Conservation (phyloP, 2,888 invertebrate species). For the Drosophila meridionalis region DNA sequence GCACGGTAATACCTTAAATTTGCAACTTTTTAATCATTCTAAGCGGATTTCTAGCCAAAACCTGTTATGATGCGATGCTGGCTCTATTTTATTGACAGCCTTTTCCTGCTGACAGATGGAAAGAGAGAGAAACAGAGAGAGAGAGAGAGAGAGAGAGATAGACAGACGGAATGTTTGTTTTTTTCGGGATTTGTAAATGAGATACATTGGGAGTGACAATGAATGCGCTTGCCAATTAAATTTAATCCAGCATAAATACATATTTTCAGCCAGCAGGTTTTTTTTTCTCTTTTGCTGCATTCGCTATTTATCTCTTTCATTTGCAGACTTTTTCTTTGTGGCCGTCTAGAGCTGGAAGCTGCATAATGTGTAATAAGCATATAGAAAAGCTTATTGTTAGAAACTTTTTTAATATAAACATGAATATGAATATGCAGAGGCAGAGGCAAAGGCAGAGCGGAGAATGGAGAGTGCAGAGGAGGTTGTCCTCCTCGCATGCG, state of each 20-base stretch:
- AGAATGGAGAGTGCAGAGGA: background rate
- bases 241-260: slow-evolving; percentile 40
- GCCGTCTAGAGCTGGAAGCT: slow-evolving; percentile 29
- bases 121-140: background rate
- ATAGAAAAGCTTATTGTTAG: slow-evolving; percentile 73
- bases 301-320: slow-evolving; percentile 38
- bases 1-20: slow-evolving; percentile 74
- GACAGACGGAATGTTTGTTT: slow-evolving; percentile 27
- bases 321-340: slow-evolving; percentile 36
- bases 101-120: slow-evolving; percentile 9
- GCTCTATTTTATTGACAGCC: slow-evolving; percentile 23
- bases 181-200: slow-evolving; percentile 46
- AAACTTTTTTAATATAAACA: slow-evolving; percentile 80
- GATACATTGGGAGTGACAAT: slow-evolving; percentile 43
- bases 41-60: slow-evolving; percentile 73
- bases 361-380: slow-evolving; percentile 68
- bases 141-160: background rate
- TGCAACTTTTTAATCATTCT: slow-evolving; percentile 81
- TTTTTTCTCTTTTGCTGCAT: background rate
- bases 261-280: slow-evolving; percentile 15
- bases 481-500: slow-evolving; percentile 18
- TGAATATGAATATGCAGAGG: slow-evolving; percentile 52
- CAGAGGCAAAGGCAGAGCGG: background rate
- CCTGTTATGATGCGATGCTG: slow-evolving; percentile 61
- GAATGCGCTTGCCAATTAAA: slow-evolving; percentile 53